Conservation (phyloP, 1,140 invertebrate genomes). For the Caenorhabditis latens region DNA sequence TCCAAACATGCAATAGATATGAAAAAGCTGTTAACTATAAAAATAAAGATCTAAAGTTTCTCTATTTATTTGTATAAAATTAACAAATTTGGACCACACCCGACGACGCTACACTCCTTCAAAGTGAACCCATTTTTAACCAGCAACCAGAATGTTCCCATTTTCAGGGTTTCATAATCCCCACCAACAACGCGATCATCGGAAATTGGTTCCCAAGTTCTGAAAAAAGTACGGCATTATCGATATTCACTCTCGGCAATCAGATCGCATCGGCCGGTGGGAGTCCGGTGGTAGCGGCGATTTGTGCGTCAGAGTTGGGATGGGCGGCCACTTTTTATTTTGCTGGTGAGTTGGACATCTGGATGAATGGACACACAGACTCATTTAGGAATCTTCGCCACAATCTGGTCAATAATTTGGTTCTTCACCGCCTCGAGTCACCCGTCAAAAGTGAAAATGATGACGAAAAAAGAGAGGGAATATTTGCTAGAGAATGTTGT, state of each 20-base stretch:
- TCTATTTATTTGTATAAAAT: too few relatives aligned
- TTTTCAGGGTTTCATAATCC: constrained; percentile 69
- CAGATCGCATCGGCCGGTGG: constrained; percentile 64
- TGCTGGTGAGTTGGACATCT: constrained; percentile 62
- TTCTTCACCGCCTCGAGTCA: constrained; percentile 2
- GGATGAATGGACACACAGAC: not conserved
- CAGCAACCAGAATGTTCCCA: not conserved
- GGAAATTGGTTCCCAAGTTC: constrained; percentile 68
- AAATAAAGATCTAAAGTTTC: too few relatives aligned
- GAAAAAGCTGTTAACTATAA: too few relatives aligned
- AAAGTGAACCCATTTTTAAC: not conserved
- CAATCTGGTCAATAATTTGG: constrained; percentile 35
- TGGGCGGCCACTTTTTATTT: constrained; percentile 72
- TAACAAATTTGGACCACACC: too few relatives aligned
- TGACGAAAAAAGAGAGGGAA: constrained; percentile 35
- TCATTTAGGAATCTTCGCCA: constrained; percentile 26
- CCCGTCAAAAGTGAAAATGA: constrained; percentile 6
- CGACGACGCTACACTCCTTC: not conserved
- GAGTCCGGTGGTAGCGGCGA: constrained; percentile 64
- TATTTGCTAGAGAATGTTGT: constrained; percentile 8
- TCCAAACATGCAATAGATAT: too few relatives aligned
- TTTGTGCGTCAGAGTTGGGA: constrained; percentile 64
- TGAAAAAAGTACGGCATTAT: constrained; percentile 68
- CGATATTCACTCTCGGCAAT: constrained; percentile 69
- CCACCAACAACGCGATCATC: constrained; percentile 68